Percentiles rank a stretch among this genome's conserved stretches.
Conservation (phyloP, 2,797 vertebrate genomes). For the Orientallactaga sibirica region DNA sequence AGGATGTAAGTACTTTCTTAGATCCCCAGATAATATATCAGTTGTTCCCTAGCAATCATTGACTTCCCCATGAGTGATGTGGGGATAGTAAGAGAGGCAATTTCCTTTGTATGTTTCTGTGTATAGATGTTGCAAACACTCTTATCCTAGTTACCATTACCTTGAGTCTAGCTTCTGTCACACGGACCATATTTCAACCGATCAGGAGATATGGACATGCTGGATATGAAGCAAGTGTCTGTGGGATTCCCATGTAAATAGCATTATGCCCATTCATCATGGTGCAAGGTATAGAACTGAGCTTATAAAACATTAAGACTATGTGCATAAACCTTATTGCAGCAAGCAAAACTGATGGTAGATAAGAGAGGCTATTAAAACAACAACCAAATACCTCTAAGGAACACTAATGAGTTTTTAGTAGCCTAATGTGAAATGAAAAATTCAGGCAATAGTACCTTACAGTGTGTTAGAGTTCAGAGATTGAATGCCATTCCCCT, state of each 20-base stretch:
- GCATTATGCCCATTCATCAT: background rate
- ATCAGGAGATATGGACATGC: background rate
- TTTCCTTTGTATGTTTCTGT: conserved; percentile 59
- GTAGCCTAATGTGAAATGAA: conserved; percentile 45
- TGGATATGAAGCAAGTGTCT: background rate
- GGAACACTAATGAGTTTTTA: conserved; percentile 60
- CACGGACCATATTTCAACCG: conserved; percentile 59
- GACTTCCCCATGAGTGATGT: conserved; percentile 10
- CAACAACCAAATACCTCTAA: background rate
- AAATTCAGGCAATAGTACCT: conserved; percentile 50
- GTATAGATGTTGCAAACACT: conserved; percentile 58
- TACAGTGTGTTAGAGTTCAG: conserved; percentile 57
- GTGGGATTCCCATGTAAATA: background rate
- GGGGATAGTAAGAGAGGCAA: conserved; percentile 65
- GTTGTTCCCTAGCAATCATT: conserved; percentile 5
- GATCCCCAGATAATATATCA: conserved; percentile 54
- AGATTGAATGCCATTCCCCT: conserved; percentile 23
- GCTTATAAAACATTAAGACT: conserved; percentile 55
- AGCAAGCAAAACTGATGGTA: conserved; percentile 40
- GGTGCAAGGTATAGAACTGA: background rate
- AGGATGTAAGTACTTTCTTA: background rate
- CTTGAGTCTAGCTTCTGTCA: conserved; percentile 60
- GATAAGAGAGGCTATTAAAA: conserved; percentile 40
- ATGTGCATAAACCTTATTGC: conserved; percentile 58
- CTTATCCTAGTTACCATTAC: conserved; percentile 45